phyloP scores from a whole-genome alignment of 2,888 invertebrate species.

The Amphipoea oculea region DNA sequence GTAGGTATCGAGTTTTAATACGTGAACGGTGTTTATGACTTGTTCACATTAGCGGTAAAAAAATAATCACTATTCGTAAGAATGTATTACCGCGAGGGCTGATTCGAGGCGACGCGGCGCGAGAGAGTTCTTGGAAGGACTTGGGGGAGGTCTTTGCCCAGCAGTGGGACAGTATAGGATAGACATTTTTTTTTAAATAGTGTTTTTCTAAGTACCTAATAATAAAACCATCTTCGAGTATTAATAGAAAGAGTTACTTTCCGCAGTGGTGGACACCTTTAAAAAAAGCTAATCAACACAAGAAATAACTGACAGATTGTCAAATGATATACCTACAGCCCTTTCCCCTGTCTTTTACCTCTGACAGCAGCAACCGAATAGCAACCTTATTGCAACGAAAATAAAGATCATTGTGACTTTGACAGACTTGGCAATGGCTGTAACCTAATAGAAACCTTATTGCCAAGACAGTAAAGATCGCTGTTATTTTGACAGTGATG shows the following conservation, averaged over 20 bases:
- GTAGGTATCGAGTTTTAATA: constrained; percentile 14
- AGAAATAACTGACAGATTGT: background rate
- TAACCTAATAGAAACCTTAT: too few species aligned
- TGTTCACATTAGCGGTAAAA: background rate
- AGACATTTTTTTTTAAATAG: too few species aligned
- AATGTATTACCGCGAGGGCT: background rate
- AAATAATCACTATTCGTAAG: background rate
- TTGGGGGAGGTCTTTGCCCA: background rate
- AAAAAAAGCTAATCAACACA: background rate
- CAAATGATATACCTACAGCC: background rate
- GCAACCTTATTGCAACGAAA: too few species aligned
- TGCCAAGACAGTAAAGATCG: background rate
- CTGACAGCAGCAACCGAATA: too few species aligned
- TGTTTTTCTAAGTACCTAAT: background rate
- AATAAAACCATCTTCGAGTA: background rate
- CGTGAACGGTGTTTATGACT: background rate
- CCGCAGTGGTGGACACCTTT: background rate
- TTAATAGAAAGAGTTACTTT: background rate
- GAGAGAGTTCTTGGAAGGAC: too few species aligned
- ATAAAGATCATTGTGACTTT: too few species aligned
- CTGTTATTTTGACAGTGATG: background rate
- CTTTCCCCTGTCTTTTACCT: too few species aligned
- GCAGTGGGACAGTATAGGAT: background rate
- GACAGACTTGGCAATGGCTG: too few species aligned
- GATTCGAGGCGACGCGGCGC: background rate